Base-by-base conservation (phyloP, 1,140 invertebrate genomes). In the Apis cerana region DNA sequence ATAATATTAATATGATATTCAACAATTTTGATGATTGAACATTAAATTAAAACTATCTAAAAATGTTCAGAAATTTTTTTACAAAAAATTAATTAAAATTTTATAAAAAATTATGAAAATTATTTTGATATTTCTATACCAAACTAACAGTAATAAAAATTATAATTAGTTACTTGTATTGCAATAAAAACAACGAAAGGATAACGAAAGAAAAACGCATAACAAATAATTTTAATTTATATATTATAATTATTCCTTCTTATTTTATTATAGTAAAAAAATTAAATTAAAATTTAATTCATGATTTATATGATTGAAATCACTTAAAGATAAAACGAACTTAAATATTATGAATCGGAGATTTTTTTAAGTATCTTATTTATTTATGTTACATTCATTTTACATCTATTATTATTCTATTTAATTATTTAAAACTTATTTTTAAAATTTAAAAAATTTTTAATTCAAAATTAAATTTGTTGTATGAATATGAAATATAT, bases 251-350 rank as follows among this genome's bases (percentile, higher is more conserved):
- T 56, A 21, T 43, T 54, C 64, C 0, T 43, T 11, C 7, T 13
- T 48, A 48, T 48, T 19, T 11, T 68, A 21, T 67, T 2, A 50
- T 43, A 65, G 10, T 4, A 19, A 9, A 79, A 52, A n/a, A 21
- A 21, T 33, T 72, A 71, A 71, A 79, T 23, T 67, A 52, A n/a
- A 21, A 21, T 33, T 72, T 79, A 71, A 79, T 23, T 67, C 52
- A 11, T 17, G 33, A 69, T 21, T 71, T 17, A 72, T 61, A 10
- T n/a, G 43, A 78, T 79, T 79, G 48, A 27, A 79, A 54, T 52
- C 76, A n/a, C 59, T 79, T 62, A 62, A 54, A 48, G 13, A n/a
- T 59, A 62, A 67, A 59, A 79, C 52, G 10, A 54, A 59, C 10
- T 27, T 71, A 79, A 70, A 69, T 50, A 21, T 7, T 48, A 9